Percentiles rank a stretch among this genome's conserved stretches.
Evolutionary conservation across 1,140 invertebrate genomes (phyloP).

Genomic region (Glossosoma conforme): DNA sequence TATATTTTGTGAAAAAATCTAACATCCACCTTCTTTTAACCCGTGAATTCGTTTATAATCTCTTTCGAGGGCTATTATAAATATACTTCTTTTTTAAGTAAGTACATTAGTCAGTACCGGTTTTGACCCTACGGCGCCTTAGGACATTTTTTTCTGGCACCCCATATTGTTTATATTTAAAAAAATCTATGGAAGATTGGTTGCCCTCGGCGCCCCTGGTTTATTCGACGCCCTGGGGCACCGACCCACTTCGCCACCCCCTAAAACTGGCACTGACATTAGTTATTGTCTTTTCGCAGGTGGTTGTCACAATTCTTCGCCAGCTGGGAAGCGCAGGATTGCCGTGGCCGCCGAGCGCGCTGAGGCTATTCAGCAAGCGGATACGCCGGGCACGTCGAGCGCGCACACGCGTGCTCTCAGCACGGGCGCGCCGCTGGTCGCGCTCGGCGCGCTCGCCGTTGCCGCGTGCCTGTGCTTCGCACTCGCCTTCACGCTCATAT

Average conservation of each 20-base stretch:
- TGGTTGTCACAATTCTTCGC: constrained; percentile 65
- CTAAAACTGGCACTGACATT: too few relatives aligned
- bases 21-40: too few relatives aligned
- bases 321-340: constrained; percentile 69
- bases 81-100: constrained; percentile 3
- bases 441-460: constrained; percentile 59
- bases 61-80: not conserved
- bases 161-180: too few relatives aligned
- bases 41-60: not conserved
- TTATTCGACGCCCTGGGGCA: too few relatives aligned
- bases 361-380: constrained; percentile 38
- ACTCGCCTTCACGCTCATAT: constrained; percentile 61
- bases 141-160: too few relatives aligned
- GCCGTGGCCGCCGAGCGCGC: constrained; percentile 52
- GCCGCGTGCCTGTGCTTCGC: constrained; percentile 61
- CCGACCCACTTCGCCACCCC: too few relatives aligned
- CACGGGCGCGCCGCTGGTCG: constrained; percentile 48
- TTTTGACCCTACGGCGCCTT: too few relatives aligned
- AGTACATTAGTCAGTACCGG: too few relatives aligned
- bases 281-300: constrained; percentile 42
- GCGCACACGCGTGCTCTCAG: constrained; percentile 39
- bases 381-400: constrained; percentile 37
- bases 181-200: too few relatives aligned
- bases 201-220: too few relatives aligned
- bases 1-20: too few relatives aligned